A percentile compares a stretch with the other conserved stretches of the same genome.
Conservation (phyloP, 2,797 vertebrate genomes). For the Sebastes wilsoni region DNA sequence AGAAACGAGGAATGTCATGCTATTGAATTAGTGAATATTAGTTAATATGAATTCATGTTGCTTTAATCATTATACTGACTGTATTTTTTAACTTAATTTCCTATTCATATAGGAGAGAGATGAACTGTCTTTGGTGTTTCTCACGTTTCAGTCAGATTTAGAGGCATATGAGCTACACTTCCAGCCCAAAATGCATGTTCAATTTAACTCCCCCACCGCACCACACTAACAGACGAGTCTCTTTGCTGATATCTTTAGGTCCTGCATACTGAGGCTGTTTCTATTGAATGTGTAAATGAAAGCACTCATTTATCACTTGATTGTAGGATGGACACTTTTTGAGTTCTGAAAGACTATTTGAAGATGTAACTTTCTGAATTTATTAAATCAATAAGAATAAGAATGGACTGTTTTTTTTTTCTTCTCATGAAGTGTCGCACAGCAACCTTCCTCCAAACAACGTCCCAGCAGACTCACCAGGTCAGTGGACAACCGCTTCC, state of each 20-base stretch:
- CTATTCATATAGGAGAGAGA: not conserved
- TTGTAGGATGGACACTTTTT: not conserved
- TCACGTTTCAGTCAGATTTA: not conserved
- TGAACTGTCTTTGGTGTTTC: not conserved
- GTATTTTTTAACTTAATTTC: not conserved
- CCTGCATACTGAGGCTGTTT: not conserved
- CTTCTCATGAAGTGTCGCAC: slow-evolving; percentile 28
- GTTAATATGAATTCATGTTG: not conserved
- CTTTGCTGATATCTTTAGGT: not conserved
- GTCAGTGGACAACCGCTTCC: slow-evolving; percentile 40
- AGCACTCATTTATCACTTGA: not conserved
- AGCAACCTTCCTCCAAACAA: slow-evolving; percentile 22
- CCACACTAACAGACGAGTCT: not conserved
- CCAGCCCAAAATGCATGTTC: not conserved
- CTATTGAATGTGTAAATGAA: not conserved
- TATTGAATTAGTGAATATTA: not conserved
- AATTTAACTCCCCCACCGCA: not conserved
- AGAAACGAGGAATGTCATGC: not conserved
- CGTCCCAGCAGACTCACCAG: slow-evolving; percentile 52
- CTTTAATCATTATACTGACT: not conserved
- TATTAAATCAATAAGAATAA: not conserved
- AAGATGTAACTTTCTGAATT: not conserved
- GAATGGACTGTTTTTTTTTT: not conserved
- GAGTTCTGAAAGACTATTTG: not conserved
- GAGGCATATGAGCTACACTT: not conserved